phyloP scores from a whole-genome alignment of 2,797 vertebrate species.

The Trematomus bernacchii region DNA sequence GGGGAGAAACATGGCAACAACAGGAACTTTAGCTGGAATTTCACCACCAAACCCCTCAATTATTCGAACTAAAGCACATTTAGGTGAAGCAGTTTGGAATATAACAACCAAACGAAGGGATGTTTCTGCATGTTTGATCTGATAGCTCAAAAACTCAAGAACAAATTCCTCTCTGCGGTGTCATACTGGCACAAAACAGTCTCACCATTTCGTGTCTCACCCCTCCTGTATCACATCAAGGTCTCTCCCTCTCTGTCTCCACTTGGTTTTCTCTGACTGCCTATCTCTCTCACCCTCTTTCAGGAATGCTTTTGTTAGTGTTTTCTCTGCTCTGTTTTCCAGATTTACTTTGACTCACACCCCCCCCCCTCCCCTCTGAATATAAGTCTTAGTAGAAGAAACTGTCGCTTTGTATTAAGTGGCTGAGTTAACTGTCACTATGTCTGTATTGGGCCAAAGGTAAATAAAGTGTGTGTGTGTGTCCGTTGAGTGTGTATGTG shows the following conservation, averaged over 20 bases:
- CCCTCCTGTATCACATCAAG: conserved; percentile 35
- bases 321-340: conserved; percentile 63
- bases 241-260: conserved; percentile 16
- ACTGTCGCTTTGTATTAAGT: conserved; percentile 72
- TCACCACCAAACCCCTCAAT: too few relatives aligned
- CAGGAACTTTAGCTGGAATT: too few relatives aligned
- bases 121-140: conserved; percentile 37
- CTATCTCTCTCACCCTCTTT: conserved; percentile 43
- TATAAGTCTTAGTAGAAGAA: conserved; percentile 58
- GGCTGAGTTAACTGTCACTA: conserved; percentile 66
- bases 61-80: not conserved
- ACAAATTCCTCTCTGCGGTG: conserved; percentile 40
- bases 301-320: conserved; percentile 68
- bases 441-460: conserved; percentile 71
- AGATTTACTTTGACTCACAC: conserved; percentile 56
- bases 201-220: conserved; percentile 30
- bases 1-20: not conserved
- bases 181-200: conserved; percentile 32
- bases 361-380: conserved; percentile 2
- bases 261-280: conserved; percentile 8
- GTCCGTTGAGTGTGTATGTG: conserved; percentile 36
- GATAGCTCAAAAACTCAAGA: conserved; percentile 15
- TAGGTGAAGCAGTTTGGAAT: not conserved
- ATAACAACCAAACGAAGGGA: not conserved
- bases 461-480: conserved; percentile 65